phyloP scores from a whole-genome alignment of 35 echinoderm and acorn worm species.

The Diadema setosum region DNA sequence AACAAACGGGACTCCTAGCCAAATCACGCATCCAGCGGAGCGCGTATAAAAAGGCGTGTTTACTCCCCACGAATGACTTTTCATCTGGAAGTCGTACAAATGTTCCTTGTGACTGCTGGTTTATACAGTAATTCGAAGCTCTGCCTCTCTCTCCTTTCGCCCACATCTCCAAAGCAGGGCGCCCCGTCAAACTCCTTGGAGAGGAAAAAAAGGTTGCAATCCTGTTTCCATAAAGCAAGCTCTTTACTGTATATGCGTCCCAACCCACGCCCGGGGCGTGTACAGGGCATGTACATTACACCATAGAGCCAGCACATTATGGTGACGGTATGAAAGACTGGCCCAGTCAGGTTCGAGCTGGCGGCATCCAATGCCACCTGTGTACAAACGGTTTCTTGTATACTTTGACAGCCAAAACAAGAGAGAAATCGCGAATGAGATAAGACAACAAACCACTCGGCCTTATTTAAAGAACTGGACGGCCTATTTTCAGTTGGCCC shows the following conservation, averaged over 20 bases:
- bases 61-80: conserved; percentile 16
- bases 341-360: too few species aligned
- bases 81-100: conserved; percentile 13
- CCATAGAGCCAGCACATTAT: too few species aligned
- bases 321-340: too few species aligned
- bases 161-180: neutral
- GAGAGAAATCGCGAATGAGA: too few species aligned
- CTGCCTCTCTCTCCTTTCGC: neutral
- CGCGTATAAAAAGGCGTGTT: conserved; percentile 11
- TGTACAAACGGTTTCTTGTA: too few species aligned
- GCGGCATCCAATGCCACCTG: too few species aligned
- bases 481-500: too few species aligned
- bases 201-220: neutral
- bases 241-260: neutral
- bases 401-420: too few species aligned
- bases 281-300: neutral
- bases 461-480: too few species aligned
- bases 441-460: too few species aligned
- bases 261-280: neutral
- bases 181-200: neutral
- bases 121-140: too few species aligned
- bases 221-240: neutral
- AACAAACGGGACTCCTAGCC: neutral
- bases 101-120: too few species aligned
- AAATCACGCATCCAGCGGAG: neutral